Evolutionary conservation across 2,797 vertebrate species (phyloP).

Genomic region (Clarias laeviceps): DNA sequence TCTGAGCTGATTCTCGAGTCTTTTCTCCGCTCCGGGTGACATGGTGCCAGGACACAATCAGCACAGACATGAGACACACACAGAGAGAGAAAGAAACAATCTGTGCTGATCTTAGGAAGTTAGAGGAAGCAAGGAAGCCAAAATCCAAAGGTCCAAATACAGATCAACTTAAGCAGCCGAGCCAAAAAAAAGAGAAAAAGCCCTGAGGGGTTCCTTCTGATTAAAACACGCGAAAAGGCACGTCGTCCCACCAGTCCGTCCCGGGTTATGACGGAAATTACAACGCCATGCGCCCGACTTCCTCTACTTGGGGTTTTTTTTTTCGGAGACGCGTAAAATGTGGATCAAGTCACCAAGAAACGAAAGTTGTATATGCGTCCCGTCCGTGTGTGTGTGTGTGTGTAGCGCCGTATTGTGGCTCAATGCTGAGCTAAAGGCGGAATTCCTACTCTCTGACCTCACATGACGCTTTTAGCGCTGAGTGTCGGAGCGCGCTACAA

Average conservation of each 20-base stretch:
- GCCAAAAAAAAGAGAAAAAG: background rate
- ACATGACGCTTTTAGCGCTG: constrained; percentile 64
- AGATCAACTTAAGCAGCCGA: background rate
- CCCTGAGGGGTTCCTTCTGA: background rate
- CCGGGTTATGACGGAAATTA: background rate
- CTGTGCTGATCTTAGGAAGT: constrained; percentile 40
- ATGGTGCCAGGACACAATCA: constrained; percentile 54
- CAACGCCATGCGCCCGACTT: background rate
- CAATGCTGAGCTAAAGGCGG: constrained; percentile 30
- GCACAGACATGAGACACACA: constrained; percentile 29
- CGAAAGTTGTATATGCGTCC: constrained; percentile 26
- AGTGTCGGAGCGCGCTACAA: constrained; percentile 6
- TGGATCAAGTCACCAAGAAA: background rate
- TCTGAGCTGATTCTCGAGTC: constrained; percentile 69
- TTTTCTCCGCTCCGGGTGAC: constrained; percentile 75
- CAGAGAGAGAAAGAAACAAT: background rate
- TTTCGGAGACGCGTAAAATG: background rate
- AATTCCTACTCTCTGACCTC: constrained; percentile 77
- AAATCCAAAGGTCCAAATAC: background rate
- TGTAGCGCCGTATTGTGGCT: constrained; percentile 2
- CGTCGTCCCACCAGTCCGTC: background rate
- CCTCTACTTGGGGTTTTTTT: background rate
- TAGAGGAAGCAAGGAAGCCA: background rate
- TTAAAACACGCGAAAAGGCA: background rate
- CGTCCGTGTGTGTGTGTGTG: background rate